Evolutionary conservation across 1,140 invertebrate species (phyloP).

Genomic region (Drosophila neocordata): DNA sequence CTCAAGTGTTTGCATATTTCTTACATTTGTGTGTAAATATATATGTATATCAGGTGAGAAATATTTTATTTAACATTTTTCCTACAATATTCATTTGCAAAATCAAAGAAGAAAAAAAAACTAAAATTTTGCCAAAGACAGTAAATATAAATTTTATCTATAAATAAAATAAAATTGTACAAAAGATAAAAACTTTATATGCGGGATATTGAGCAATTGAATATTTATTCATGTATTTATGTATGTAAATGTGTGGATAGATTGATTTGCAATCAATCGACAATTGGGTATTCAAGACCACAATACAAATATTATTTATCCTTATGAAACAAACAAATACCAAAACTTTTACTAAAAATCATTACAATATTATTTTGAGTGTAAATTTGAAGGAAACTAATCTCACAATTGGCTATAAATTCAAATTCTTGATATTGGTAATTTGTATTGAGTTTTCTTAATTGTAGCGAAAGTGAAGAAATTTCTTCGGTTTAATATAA

Average conservation of each 20-base stretch:
- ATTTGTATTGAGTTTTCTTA: too few relatives aligned
- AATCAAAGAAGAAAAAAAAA: not conserved
- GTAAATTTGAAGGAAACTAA: too few relatives aligned
- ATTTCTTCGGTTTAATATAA: too few relatives aligned
- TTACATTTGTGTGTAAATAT: not conserved
- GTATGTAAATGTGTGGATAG: slow-evolving; percentile 1
- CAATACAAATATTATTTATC: not conserved
- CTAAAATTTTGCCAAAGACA: not conserved
- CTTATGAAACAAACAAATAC: not conserved
- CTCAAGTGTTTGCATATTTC: not conserved
- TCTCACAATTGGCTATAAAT: too few relatives aligned
- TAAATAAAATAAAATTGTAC: not conserved
- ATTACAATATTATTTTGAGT: not conserved
- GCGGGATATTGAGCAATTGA: not conserved
- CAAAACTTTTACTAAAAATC: not conserved
- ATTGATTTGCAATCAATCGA: not conserved
- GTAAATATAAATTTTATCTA: not conserved
- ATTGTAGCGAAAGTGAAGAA: too few relatives aligned
- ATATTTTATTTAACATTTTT: slow-evolving; percentile 1
- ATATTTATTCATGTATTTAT: not conserved
- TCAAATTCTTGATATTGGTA: too few relatives aligned
- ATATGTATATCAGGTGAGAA: slow-evolving; percentile 9
- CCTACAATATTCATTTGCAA: not conserved
- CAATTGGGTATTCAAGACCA: not conserved
- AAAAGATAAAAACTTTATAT: not conserved